A percentile compares a stretch with the other conserved stretches of the same genome.
These are phyloP conservation scores for Sapayoa aenigma DNA, from an alignment of 2,113 vertebrate genomes.

Conservation along the genomic window DNA sequence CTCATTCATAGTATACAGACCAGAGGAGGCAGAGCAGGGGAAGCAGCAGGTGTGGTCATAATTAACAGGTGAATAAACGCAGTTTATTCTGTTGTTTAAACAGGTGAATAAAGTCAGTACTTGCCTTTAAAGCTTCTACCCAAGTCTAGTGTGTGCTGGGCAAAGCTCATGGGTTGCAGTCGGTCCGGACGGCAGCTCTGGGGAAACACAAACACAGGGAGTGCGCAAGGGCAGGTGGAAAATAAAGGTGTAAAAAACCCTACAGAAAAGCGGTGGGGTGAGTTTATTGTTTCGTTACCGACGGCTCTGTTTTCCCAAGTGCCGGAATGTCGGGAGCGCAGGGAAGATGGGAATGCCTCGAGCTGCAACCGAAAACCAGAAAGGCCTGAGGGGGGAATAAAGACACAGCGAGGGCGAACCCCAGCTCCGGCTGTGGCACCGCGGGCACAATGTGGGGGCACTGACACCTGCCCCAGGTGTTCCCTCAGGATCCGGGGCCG, in stretches of 20 bases:
- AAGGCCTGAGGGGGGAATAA: accelerated
- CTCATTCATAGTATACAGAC: accelerated
- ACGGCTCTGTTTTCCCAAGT: neutral
- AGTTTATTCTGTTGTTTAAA: no score
- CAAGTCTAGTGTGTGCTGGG: accelerated
- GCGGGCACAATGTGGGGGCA: accelerated
- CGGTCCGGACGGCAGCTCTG: accelerated
- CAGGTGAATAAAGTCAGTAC: neutral
- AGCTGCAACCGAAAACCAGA: neutral
- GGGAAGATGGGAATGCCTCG: neutral
- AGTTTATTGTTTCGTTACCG: neutral
- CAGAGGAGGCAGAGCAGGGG: accelerated
- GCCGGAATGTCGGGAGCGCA: neutral
- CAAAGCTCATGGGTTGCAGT: accelerated
- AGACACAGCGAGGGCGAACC: accelerated
- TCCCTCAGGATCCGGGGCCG: no score
- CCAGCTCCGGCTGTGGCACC: accelerated
- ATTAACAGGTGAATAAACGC: neutral
- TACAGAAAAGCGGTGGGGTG: accelerated
- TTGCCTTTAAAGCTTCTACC: neutral
- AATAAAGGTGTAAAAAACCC: accelerated
- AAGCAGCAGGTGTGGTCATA: neutral
- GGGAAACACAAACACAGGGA: neutral
- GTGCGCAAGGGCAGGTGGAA: accelerated
- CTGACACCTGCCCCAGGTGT: accelerated